These are phyloP conservation scores for Oncorhynchus keta DNA, from an alignment of 2,113 vertebrate genomes.

Conservation along the genomic window DNA sequence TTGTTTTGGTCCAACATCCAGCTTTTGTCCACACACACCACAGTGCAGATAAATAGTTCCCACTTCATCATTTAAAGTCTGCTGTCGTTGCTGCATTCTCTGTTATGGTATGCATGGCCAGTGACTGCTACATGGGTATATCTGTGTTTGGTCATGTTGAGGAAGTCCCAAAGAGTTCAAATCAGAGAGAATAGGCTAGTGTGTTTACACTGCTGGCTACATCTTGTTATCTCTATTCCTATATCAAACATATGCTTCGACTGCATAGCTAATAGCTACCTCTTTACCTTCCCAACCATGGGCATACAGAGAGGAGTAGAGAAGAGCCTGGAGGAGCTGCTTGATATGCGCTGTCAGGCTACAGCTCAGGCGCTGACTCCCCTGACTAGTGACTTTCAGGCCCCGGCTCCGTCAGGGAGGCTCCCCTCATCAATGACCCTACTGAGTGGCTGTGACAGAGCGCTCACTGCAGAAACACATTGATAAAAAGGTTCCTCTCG, in stretches of 20 bases:
- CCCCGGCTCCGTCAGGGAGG: constrained; percentile 53
- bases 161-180: constrained; percentile 39
- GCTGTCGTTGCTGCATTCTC: not conserved
- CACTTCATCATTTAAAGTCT: not conserved
- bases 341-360: constrained; percentile 67
- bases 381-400: constrained; percentile 66
- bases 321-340: constrained; percentile 49
- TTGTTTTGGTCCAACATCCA: not conserved
- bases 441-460: constrained; percentile 59
- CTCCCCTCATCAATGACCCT: constrained; percentile 61
- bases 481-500: constrained; percentile 58
- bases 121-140: constrained; percentile 2
- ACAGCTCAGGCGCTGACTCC: constrained; percentile 46
- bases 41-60: not conserved
- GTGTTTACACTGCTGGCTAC: constrained; percentile 33
- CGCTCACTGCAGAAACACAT: constrained; percentile 54
- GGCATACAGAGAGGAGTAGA: constrained; percentile 47
- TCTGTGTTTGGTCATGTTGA: constrained; percentile 37
- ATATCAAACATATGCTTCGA: constrained; percentile 44
- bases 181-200: constrained; percentile 44
- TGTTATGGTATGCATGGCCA: not conserved
- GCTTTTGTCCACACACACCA: not conserved
- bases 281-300: constrained; percentile 49
- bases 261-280: constrained; percentile 23
- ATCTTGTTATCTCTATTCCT: constrained; percentile 52